Evolutionary conservation across 2,888 invertebrate genomes (phyloP).

Genomic region (Drosophila subsilvestris): DNA sequence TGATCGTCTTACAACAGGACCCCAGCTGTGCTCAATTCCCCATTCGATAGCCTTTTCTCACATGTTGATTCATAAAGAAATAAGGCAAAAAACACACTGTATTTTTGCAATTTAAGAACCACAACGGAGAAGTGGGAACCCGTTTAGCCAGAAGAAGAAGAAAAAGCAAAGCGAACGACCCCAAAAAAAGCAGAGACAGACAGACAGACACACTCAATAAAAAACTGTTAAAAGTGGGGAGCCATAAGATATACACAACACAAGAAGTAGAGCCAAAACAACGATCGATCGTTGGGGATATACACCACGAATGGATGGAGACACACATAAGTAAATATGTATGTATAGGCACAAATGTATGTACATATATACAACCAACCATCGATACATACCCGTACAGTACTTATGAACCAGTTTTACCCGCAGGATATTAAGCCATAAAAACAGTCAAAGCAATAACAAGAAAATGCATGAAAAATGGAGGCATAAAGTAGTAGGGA

Average conservation of each 20-base stretch:
- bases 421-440: conserved; percentile 75
- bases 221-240: conserved; percentile 37
- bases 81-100: not conserved
- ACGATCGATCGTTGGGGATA: conserved; percentile 32
- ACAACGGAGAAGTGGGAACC: conserved; percentile 48
- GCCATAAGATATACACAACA: conserved; percentile 28
- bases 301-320: not conserved
- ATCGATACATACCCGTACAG: conserved; percentile 35
- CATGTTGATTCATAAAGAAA: conserved; percentile 62
- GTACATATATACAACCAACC: conserved; percentile 41
- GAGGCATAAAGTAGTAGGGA: conserved; percentile 15
- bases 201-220: conserved; percentile 21
- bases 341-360: conserved; percentile 32
- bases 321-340: conserved; percentile 19
- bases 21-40: conserved; percentile 18
- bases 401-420: conserved; percentile 67
- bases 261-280: conserved; percentile 30
- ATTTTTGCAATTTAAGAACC: conserved; percentile 49
- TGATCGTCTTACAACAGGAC: conserved; percentile 13
- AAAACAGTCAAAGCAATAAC: conserved; percentile 50
- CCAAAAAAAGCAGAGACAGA: conserved; percentile 37
- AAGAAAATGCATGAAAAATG: conserved; percentile 23
- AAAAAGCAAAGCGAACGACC: conserved; percentile 44
- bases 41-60: conserved; percentile 36
- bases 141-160: conserved; percentile 44